Evolutionary conservation across 2,888 invertebrate species (phyloP).

Genomic region (Euplagia quadripunctaria): DNA sequence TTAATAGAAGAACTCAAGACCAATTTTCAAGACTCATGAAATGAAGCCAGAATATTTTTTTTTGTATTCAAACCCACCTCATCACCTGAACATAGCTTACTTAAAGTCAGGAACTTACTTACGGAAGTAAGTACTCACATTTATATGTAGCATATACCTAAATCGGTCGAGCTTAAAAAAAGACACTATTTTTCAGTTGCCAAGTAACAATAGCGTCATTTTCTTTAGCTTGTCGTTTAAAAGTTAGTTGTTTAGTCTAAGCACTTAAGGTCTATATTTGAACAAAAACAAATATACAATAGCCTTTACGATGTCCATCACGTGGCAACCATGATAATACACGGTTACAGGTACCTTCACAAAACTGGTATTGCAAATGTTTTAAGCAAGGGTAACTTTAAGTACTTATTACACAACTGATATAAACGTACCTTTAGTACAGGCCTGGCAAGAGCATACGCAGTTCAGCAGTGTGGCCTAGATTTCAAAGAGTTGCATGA

Average conservation of each 20-base stretch:
- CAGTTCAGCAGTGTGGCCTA: not conserved
- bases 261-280: not conserved
- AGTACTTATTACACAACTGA: too few species aligned
- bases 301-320: not conserved
- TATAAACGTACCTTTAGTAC: not conserved
- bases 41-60: too few species aligned
- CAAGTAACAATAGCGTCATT: not conserved
- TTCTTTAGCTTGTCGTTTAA: not conserved
- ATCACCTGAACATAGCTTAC: too few species aligned
- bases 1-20: too few species aligned
- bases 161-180: too few species aligned
- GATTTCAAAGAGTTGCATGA: not conserved
- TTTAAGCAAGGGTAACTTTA: not conserved
- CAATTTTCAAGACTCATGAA: too few species aligned
- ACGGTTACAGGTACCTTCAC: not conserved
- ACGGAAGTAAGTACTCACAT: too few species aligned
- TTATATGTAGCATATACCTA: too few species aligned
- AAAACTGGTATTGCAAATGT: not conserved
- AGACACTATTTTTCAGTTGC: too few species aligned
- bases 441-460: not conserved
- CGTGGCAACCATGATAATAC: not conserved
- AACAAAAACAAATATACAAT: not conserved
- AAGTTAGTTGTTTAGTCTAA: not conserved
- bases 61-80: too few species aligned
- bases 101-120: too few species aligned